Evolutionary conservation across 2,888 invertebrate species (phyloP).

Genomic region (Erebia aethiops): DNA sequence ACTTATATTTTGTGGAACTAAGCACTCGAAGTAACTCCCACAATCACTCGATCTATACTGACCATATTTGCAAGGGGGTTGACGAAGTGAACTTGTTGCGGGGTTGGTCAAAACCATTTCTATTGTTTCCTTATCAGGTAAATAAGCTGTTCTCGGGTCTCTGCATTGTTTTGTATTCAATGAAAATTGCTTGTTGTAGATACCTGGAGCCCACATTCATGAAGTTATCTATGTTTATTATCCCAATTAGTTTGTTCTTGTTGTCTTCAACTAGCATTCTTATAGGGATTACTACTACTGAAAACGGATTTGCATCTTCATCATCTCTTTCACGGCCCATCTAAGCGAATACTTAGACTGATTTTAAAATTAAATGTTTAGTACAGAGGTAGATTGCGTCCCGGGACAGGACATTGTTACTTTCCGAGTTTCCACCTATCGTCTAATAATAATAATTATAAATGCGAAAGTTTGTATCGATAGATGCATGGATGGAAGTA

Average conservation of each 20-base stretch:
- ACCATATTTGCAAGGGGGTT: slow-evolving; percentile 23
- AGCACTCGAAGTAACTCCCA: slow-evolving; percentile 11
- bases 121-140: slow-evolving; percentile 36
- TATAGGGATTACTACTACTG: slow-evolving; percentile 19
- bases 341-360: no score
- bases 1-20: background rate
- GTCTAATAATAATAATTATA: no score
- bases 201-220: slow-evolving; percentile 19
- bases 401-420: no score
- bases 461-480: no score
- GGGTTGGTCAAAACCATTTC: slow-evolving; percentile 23
- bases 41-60: slow-evolving; percentile 28
- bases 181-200: background rate
- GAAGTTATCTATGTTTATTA: slow-evolving; percentile 16
- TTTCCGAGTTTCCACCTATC: no score
- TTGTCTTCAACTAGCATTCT: slow-evolving; percentile 21
- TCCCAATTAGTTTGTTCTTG: slow-evolving; percentile 9
- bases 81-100: slow-evolving; percentile 19
- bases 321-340: no score
- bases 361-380: no score
- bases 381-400: no score
- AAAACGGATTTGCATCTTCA: background rate
- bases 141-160: slow-evolving; percentile 19
- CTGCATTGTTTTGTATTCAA: slow-evolving; percentile 23
- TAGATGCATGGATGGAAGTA: no score